These are phyloP conservation scores for Zaprionus camerounensis DNA, from an alignment of 1,140 invertebrate genomes.

Conservation along the genomic window DNA sequence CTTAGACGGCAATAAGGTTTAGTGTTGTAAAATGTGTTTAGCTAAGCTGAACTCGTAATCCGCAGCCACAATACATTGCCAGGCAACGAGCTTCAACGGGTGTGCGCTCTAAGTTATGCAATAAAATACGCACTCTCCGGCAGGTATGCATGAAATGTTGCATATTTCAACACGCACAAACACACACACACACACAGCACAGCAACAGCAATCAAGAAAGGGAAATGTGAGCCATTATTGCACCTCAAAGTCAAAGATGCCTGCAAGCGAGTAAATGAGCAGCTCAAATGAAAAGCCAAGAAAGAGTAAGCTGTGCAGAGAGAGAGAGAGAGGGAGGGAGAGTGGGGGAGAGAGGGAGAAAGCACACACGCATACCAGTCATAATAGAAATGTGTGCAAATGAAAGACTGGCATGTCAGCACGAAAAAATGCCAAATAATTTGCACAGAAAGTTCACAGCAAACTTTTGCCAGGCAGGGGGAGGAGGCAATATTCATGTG, in stretches of 20 bases:
- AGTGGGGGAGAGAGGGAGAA: too few species aligned
- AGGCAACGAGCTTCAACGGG: slow-evolving; percentile 1
- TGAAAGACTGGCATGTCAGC: slow-evolving; percentile 38
- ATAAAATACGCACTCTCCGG: slow-evolving; percentile 16
- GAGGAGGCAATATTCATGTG: neutral
- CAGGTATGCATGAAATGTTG: slow-evolving; percentile 31
- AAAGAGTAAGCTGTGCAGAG: neutral
- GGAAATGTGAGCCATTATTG: slow-evolving; percentile 46
- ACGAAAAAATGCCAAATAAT: slow-evolving; percentile 40
- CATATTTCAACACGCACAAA: slow-evolving; percentile 25
- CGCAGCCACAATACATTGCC: slow-evolving; percentile 3
- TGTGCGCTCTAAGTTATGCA: slow-evolving; percentile 24
- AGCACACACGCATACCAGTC: neutral
- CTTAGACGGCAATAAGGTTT: neutral
- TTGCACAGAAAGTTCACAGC: slow-evolving; percentile 27
- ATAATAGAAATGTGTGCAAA: slow-evolving; percentile 46
- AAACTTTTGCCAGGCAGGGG: neutral
- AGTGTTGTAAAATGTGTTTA: neutral
- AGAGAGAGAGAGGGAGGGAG: neutral
- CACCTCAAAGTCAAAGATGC: slow-evolving; percentile 54
- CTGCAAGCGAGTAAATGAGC: slow-evolving; percentile 21
- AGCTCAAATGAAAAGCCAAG: slow-evolving; percentile 5
- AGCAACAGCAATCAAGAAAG: neutral
- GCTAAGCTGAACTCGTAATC: neutral
- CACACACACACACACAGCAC: slow-evolving; percentile 24